These are phyloP conservation scores for Campopleginae sp. DNA, from an alignment of 2,888 invertebrate species.

Conservation along the genomic window DNA sequence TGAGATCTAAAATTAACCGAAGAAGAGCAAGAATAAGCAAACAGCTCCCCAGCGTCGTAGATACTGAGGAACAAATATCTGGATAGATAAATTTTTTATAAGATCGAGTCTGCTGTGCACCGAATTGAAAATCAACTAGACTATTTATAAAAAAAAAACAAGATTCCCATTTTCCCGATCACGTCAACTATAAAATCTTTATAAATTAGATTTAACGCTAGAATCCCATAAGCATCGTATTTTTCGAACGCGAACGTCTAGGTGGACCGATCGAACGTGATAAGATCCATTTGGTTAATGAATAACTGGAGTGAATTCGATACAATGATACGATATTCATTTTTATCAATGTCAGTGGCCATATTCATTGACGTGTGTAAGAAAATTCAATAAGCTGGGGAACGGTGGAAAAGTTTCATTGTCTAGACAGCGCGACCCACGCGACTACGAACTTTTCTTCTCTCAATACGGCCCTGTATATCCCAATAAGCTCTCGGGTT, in stretches of 20 bases:
- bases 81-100: not conserved
- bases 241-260: too few species aligned
- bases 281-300: not conserved
- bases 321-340: not conserved
- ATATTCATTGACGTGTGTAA: not conserved
- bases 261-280: too few species aligned
- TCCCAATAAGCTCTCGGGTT: conserved; percentile 44
- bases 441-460: conserved; percentile 47
- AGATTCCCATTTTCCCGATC: not conserved
- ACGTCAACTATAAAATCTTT: not conserved
- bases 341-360: not conserved
- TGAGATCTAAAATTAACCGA: conserved; percentile 25
- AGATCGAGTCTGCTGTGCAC: not conserved
- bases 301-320: not conserved
- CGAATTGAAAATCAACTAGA: not conserved
- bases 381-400: conserved; percentile 17
- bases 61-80: not conserved
- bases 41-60: conserved; percentile 1
- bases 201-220: too few species aligned
- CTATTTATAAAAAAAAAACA: too few species aligned
- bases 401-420: conserved; percentile 50
- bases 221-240: too few species aligned
- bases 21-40: not conserved
- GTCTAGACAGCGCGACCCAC: conserved; percentile 65
- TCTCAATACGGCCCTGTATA: conserved; percentile 33